Percentiles rank a stretch among this genome's conserved stretches.
Evolutionary conservation across 2,113 vertebrate species (phyloP).

Genomic region (Thomomys bottae): DNA sequence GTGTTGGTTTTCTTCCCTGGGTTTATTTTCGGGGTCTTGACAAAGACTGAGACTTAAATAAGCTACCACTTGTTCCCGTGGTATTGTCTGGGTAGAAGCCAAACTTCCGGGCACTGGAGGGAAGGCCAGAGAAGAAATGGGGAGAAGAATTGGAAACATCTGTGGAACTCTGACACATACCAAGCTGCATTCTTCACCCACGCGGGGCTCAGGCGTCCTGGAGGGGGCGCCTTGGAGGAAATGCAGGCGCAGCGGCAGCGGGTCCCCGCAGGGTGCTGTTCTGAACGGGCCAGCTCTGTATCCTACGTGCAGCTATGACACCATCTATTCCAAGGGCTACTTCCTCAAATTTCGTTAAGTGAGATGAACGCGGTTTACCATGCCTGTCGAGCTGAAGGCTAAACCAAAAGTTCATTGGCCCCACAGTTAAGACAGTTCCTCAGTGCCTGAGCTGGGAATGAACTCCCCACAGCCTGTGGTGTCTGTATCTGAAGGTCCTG

Average conservation of each 20-base stretch:
- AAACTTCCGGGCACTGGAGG: background rate
- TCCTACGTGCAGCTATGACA: background rate
- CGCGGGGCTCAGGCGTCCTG: background rate
- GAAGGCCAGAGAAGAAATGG: background rate
- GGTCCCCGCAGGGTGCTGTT: too few species aligned
- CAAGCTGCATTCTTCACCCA: background rate
- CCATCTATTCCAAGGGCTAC: background rate
- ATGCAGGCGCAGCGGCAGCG: too few species aligned
- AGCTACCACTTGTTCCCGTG: background rate
- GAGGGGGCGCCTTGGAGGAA: too few species aligned
- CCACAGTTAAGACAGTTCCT: background rate
- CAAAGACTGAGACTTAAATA: background rate
- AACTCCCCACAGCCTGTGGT: background rate
- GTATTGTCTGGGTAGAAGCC: background rate
- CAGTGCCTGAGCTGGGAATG: background rate
- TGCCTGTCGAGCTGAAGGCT: background rate
- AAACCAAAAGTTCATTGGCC: background rate
- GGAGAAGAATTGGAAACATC: background rate
- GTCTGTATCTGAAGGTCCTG: background rate
- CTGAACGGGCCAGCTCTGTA: background rate
- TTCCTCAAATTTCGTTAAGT: background rate
- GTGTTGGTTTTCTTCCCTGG: background rate
- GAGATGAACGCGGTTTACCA: background rate
- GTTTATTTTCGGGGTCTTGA: background rate
- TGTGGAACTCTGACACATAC: background rate